phyloP scores from a whole-genome alignment of 2,888 invertebrate genomes.

The Pilophorus perplexus region DNA sequence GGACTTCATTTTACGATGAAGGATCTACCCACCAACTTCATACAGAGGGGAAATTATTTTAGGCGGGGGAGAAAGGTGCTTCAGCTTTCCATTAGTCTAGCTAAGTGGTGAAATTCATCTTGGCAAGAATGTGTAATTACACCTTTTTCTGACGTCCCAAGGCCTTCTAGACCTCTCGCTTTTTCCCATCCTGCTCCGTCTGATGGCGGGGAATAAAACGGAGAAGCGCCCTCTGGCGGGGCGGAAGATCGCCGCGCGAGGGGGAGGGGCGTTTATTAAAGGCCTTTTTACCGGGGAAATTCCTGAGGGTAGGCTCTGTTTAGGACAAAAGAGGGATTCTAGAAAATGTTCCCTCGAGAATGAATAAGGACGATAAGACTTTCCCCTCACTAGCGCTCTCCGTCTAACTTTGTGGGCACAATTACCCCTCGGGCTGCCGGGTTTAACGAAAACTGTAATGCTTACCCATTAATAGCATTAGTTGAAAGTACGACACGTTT shows the following conservation, averaged over 20 bases:
- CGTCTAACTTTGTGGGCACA: not conserved
- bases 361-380: constrained; percentile 9
- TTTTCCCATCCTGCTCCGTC: not conserved
- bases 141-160: constrained; percentile 36
- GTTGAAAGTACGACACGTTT: not conserved
- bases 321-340: constrained; percentile 29
- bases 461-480: not conserved
- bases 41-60: constrained; percentile 34
- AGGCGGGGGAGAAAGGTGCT: constrained; percentile 25
- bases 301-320: constrained; percentile 27
- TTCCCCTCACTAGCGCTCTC: not conserved
- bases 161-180: not conserved
- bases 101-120: constrained; percentile 41
- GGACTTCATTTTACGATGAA: constrained; percentile 27
- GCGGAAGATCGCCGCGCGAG: not conserved
- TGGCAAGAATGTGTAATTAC: constrained; percentile 41
- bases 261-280: constrained; percentile 34
- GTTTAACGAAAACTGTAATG: not conserved
- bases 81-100: constrained; percentile 38
- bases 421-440: not conserved
- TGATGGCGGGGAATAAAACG: not conserved
- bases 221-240: not conserved
- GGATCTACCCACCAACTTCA: constrained; percentile 27
- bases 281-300: constrained; percentile 26
- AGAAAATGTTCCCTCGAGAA: constrained; percentile 24